Evolutionary conservation across 2,888 invertebrate species (phyloP), one percentile per base, ranked within the genome.

Genomic region (Venustoraphidia nigricollis): DNA sequence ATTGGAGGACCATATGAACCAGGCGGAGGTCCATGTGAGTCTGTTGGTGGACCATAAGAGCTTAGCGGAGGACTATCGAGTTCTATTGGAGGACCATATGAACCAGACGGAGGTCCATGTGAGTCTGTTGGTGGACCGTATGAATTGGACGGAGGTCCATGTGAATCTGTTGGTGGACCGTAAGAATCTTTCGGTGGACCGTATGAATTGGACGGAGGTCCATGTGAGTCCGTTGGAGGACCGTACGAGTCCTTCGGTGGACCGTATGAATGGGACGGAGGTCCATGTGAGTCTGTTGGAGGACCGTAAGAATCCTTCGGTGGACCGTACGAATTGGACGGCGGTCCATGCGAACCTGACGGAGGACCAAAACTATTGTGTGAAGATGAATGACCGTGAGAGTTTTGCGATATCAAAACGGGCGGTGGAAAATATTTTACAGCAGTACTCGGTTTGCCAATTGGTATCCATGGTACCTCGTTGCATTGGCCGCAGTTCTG

Each of bases 401-500:
- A 41, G 17, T 41, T 17, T 41, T 27, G 10, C 41, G 10, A 41
- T 11, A 14, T 17, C n/a, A 10, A n/a, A 11, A 10, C 53, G 9
- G 49, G 40, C 35, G 53, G 52, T 1, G 53, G 36, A 6, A 49
- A 50, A 17, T 50, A 51, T 38, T 50, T 51, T 4, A 40, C 47
- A 10, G 38, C 35, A 37, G 41, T 34, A 1, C 27, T 34, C 45
- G 53, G 53, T 47, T 54, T 56, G 10, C 57, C 49, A n/a, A 88
- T 77, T 37, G 89, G 89, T 56, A 85, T 75, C 89, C 89, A 89
- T 50, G 89, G 88, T 58, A 79, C 76, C 62, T 77, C 74, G 62
- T 88, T 86, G 60, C 89, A 89, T 47, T 83, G 77, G 59, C 83
- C 81, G 59, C 89, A 89, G 53, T 75, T 73, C 58, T 73, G 27